Evolutionary conservation across 2,888 invertebrate genomes (phyloP), one percentile per base, ranked within the genome.

Genomic region (Halictus ligatus): DNA sequence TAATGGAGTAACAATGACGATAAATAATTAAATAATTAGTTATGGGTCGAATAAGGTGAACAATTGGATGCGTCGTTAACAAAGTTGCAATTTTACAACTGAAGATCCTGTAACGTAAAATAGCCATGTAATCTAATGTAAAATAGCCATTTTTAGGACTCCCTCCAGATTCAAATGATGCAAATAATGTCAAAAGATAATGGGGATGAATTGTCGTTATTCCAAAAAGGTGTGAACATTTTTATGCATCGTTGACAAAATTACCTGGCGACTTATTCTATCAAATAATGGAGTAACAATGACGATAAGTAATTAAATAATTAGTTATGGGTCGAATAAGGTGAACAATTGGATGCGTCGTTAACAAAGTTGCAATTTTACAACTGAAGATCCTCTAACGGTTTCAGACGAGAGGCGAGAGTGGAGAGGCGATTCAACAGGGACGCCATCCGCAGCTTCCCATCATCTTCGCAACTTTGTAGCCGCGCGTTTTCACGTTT

Each of bases 401-500:
- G 35, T 50, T 50, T n/a, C 25, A 18, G 18, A n/a, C 2, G 40
- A 21, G 29, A 73, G n/a, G 25, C n/a, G 75, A 54, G 75, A 80
- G 50, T 40, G 54, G 43, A 21, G 13, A 40, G 21, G 43, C 43
- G 43, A 43, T 43, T 43, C 8, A 43, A 43, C 8, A 1, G 54
- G 54, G 43, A 72, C 58, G 58, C 25, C n/a, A 12, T 21, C 54
- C 40, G n/a, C n/a, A 12, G 43, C 29, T 77, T 58, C 50, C 58
- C 81, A 35, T 48, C 69, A 25, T 18, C 67, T 64, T 80, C 54
- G 76, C 83, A 74, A 85, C 78, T 75, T 80, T 78, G 72, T 75
- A 76, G 25, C 15, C 15, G 84, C 40, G 50, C 58, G 29, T 35
- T 67, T 81, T 81, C 76, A 79, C 75, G 81, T 84, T 86, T 86